Evolutionary conservation across 1,140 invertebrate genomes (phyloP).

Genomic region (Venustaconcha ellipsiformis): DNA sequence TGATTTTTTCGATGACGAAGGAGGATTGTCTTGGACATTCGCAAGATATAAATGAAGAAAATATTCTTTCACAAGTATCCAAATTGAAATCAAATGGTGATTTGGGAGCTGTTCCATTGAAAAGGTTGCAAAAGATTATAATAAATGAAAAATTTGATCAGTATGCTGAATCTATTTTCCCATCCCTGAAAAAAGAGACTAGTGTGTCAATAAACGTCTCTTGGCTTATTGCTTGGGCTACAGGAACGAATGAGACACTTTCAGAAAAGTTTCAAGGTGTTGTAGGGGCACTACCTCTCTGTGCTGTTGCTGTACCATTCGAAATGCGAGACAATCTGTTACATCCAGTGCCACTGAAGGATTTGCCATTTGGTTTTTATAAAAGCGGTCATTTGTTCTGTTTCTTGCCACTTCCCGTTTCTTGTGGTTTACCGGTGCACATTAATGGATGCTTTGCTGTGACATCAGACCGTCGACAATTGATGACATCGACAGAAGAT

Average conservation of each 20-base stretch:
- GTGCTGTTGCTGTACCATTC: slow-evolving; percentile 24
- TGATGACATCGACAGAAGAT: slow-evolving; percentile 14
- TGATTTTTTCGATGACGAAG: slow-evolving; percentile 25
- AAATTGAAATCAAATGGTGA: not conserved
- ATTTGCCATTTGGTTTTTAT: not conserved
- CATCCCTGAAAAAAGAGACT: not conserved
- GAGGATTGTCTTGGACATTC: not conserved
- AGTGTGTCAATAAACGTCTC: not conserved
- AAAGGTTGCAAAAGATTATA: no score
- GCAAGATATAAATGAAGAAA: no score
- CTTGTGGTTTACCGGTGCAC: slow-evolving; percentile 39
- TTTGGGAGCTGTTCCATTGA: not conserved
- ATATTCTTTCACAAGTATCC: no score
- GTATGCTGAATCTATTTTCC: slow-evolving; percentile 2
- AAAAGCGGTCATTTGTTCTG: slow-evolving; percentile 35
- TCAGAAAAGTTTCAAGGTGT: not conserved
- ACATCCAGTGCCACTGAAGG: not conserved
- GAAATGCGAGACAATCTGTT: slow-evolving; percentile 5
- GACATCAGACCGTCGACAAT: slow-evolving; percentile 32
- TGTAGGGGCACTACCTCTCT: slow-evolving; percentile 24
- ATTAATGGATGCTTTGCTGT: slow-evolving; percentile 49
- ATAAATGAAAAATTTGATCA: not conserved
- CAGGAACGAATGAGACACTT: not conserved
- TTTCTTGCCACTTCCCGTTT: slow-evolving; percentile 46
- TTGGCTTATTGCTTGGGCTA: slow-evolving; percentile 8